Conservation (phyloP, 1,140 invertebrate genomes). For the Batillaria attramentaria region DNA sequence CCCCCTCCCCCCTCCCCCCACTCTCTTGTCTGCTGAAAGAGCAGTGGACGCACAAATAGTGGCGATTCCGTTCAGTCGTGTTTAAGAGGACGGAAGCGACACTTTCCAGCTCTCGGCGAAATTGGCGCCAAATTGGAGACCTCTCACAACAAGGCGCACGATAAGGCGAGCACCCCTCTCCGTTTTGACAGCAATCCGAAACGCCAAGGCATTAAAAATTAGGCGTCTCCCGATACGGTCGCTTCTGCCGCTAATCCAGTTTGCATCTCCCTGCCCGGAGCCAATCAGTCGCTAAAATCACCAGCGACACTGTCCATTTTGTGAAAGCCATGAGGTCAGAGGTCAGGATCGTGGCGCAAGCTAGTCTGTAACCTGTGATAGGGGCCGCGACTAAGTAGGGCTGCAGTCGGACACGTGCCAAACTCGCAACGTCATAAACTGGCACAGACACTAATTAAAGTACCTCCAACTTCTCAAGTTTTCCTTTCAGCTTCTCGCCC, state of each 20-base stretch:
- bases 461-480: constrained; percentile 12
- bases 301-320: constrained; percentile 32
- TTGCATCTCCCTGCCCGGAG: constrained; percentile 20
- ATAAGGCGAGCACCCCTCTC: constrained; percentile 26
- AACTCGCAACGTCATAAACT: constrained; percentile 10
- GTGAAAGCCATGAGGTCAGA: constrained; percentile 3
- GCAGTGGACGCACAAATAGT: background rate
- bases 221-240: constrained; percentile 34
- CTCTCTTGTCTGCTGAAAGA: constrained; percentile 10
- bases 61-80: background rate
- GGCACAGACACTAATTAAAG: constrained; percentile 15
- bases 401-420: background rate
- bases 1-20: no score
- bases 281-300: constrained; percentile 31
- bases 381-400: background rate
- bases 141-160: constrained; percentile 25
- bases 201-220: constrained; percentile 34
- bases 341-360: constrained; percentile 17
- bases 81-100: constrained; percentile 21
- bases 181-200: constrained; percentile 36
- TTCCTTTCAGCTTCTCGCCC: constrained; percentile 21
- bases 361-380: background rate
- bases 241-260: constrained; percentile 26
- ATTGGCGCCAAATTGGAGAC: constrained; percentile 37
- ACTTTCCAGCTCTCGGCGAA: constrained; percentile 28